Conservation (phyloP, 2,888 invertebrate genomes). For the Drosophila lacicola region DNA sequence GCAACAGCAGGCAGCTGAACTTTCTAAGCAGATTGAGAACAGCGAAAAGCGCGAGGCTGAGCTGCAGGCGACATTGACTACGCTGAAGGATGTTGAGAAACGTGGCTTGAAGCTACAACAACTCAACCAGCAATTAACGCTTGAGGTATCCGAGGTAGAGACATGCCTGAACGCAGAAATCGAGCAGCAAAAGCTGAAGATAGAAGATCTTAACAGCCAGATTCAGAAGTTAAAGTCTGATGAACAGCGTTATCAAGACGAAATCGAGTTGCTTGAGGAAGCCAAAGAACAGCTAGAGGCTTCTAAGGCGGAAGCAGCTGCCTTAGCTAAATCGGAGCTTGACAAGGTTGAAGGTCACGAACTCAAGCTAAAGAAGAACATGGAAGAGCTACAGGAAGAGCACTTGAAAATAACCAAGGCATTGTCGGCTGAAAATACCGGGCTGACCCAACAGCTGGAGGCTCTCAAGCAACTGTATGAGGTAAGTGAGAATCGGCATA, state of each 20-base stretch:
- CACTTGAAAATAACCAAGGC: not conserved
- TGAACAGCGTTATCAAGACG: not conserved
- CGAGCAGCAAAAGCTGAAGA: not conserved
- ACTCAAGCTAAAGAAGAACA: not conserved
- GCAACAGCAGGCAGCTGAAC: not conserved
- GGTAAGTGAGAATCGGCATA: constrained; percentile 3
- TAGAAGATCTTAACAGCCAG: not conserved
- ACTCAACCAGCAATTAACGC: constrained; percentile 1
- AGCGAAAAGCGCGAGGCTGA: not conserved
- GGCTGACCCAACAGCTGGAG: constrained; percentile 1
- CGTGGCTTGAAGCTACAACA: not conserved
- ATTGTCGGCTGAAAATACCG: not conserved
- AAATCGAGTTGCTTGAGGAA: constrained; percentile 10
- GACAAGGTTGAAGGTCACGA: not conserved
- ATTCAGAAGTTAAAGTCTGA: not conserved
- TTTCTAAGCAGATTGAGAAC: not conserved
- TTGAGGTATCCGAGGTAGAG: not conserved
- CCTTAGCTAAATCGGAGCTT: not conserved
- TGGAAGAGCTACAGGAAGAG: constrained; percentile 1
- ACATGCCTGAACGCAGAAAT: not conserved
- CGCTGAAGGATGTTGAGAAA: constrained; percentile 3
- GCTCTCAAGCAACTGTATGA: constrained; percentile 1
- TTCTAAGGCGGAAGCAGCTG: not conserved
- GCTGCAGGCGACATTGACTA: not conserved
- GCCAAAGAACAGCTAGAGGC: constrained; percentile 1